Conservation (phyloP, 1,140 invertebrate species). For the Caerostris darwini region DNA sequence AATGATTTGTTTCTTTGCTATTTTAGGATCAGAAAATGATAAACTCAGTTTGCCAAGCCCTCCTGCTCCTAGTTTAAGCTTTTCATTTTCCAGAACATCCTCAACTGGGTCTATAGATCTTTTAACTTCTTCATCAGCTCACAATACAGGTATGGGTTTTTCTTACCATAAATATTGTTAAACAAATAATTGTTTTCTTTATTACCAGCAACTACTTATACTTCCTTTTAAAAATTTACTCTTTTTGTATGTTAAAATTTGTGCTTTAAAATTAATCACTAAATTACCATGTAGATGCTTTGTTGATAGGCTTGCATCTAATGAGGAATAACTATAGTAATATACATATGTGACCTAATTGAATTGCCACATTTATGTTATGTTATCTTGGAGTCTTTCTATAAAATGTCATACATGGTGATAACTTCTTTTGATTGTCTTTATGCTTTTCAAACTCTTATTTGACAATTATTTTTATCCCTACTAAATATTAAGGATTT, state of each 20-base stretch:
- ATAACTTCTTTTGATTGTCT: too few species aligned
- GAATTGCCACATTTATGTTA: too few species aligned
- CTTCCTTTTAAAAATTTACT: conserved; percentile 20
- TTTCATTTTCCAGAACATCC: conserved; percentile 89
- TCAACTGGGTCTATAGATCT: conserved; percentile 92
- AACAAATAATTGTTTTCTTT: not conserved
- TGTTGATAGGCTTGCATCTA: too few species aligned
- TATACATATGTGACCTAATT: too few species aligned
- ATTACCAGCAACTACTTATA: not conserved
- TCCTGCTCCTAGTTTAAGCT: conserved; percentile 77
- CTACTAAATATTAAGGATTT: too few species aligned
- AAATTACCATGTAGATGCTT: too few species aligned
- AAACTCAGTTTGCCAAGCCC: conserved; percentile 66
- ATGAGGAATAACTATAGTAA: too few species aligned
- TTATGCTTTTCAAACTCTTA: too few species aligned
- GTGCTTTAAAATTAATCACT: not conserved
- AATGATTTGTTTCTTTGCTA: not conserved
- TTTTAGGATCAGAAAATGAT: conserved; percentile 69
- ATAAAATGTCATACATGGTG: too few species aligned
- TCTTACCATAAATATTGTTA: not conserved
- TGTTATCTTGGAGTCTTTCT: too few species aligned
- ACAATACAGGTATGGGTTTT: conserved; percentile 88
- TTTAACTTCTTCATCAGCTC: conserved; percentile 89
- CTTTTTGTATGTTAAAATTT: not conserved
- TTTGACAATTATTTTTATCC: too few species aligned